phyloP scores from a whole-genome alignment of 2,888 invertebrate species.

The Hyalella azteca region DNA sequence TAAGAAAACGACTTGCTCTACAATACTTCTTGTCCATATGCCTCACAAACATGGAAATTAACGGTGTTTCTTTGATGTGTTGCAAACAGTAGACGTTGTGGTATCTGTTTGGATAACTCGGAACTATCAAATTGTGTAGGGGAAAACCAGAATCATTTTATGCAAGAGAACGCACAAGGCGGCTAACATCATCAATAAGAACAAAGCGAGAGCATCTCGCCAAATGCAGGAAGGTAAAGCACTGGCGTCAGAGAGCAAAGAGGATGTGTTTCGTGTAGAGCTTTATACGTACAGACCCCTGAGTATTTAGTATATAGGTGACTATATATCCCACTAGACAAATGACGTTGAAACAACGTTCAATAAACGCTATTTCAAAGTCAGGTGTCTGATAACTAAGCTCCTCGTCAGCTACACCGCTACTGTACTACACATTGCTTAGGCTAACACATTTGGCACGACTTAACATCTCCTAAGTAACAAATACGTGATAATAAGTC shows the following conservation, averaged over 20 bases:
- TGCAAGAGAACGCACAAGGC: no score
- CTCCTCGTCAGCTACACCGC: not conserved
- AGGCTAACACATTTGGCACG: conserved; percentile 30
- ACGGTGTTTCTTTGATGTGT: no score
- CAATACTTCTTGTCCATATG: no score
- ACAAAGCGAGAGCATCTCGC: no score
- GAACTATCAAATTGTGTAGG: no score
- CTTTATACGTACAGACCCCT: conserved; percentile 28
- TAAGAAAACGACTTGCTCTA: no score
- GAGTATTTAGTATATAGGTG: conserved; percentile 23
- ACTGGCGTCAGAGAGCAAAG: not conserved
- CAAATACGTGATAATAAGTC: no score
- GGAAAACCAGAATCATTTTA: no score
- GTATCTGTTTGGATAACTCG: no score
- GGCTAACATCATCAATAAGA: no score
- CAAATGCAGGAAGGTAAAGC: not conserved
- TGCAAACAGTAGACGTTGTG: no score
- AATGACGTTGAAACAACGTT: not conserved
- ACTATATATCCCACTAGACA: not conserved
- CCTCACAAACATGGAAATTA: no score
- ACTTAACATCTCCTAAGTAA: not conserved
- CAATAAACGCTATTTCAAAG: not conserved
- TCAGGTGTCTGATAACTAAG: not conserved
- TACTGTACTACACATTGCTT: conserved; percentile 11
- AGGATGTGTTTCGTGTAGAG: conserved; percentile 15